phyloP scores from a whole-genome alignment of 2,797 vertebrate species.

The Natrix natrix region DNA sequence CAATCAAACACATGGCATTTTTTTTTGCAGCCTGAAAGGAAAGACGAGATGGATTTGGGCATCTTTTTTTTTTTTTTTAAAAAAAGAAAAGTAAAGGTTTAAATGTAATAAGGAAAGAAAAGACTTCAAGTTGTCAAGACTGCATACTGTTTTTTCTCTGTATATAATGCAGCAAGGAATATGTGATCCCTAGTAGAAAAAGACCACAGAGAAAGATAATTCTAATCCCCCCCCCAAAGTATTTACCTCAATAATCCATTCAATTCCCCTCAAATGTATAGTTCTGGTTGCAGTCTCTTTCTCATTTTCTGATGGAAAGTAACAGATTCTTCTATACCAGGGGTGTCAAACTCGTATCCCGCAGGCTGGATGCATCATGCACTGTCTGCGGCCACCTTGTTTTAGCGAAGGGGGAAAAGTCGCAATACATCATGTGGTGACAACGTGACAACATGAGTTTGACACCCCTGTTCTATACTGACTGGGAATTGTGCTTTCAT shows the following conservation, averaged over 20 bases:
- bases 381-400: no score
- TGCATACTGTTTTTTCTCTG: neutral
- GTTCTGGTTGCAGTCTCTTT: neutral
- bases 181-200: neutral
- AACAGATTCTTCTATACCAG: neutral
- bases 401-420: no score
- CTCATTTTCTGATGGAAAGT: neutral
- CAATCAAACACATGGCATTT: neutral
- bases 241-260: neutral
- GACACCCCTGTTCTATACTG: no score
- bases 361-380: rapidly evolving
- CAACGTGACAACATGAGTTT: no score
- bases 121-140: neutral
- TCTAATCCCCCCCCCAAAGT: neutral
- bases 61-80: neutral
- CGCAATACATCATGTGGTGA: no score
- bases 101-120: neutral
- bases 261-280: neutral
- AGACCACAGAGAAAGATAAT: neutral
- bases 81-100: no score
- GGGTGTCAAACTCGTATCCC: no score
- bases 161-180: no score
- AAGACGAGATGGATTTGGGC: neutral
- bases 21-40: neutral
- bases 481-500: neutral